Evolutionary conservation across 1,140 invertebrate genomes (phyloP).

Genomic region (Ephestia elutella): DNA sequence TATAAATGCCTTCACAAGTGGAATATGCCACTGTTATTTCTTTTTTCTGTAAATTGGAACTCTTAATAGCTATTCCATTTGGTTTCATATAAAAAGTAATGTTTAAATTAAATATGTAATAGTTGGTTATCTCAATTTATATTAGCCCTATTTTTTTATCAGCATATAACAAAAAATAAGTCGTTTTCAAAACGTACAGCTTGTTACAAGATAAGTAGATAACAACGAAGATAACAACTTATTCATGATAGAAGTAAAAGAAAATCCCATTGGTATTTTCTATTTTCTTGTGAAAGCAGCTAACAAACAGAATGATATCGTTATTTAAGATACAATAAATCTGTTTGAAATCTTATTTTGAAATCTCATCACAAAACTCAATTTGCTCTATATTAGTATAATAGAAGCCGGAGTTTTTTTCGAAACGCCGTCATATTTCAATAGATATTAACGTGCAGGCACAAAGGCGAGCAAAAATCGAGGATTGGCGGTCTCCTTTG

Average conservation of each 20-base stretch:
- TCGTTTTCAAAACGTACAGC: too few species aligned
- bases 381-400: constrained; percentile 5
- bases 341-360: background rate
- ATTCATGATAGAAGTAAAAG: too few species aligned
- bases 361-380: constrained; percentile 2
- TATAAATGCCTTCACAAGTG: constrained; percentile 65
- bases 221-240: too few species aligned
- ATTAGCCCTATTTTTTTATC: too few species aligned
- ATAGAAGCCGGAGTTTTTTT: constrained; percentile 5
- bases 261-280: too few species aligned
- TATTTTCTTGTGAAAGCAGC: too few species aligned
- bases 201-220: too few species aligned
- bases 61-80: background rate
- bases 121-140: too few species aligned
- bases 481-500: constrained; percentile 61
- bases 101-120: background rate
- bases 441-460: constrained; percentile 42
- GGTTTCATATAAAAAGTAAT: background rate
- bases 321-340: background rate
- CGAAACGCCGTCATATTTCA: constrained; percentile 27
- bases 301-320: too few species aligned
- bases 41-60: constrained; percentile 32
- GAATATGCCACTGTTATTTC: constrained; percentile 65
- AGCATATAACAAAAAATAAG: too few species aligned
- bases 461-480: constrained; percentile 66